Evolutionary conservation across 1,140 invertebrate genomes (phyloP).

Genomic region (Macrobrachium nipponense): DNA sequence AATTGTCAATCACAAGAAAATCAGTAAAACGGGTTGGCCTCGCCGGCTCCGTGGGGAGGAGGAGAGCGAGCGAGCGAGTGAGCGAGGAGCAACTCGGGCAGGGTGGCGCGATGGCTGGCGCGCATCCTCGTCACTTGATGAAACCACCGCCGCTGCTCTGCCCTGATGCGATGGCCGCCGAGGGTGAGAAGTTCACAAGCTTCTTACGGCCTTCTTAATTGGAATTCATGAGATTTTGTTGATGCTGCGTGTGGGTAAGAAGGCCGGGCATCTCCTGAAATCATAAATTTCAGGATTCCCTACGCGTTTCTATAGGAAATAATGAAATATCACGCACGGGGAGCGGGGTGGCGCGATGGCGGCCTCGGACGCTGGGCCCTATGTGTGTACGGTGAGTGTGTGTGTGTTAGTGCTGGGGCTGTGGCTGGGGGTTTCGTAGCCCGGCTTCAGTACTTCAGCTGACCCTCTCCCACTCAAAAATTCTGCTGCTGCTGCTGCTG

Average conservation of each 20-base stretch:
- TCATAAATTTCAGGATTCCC: conserved; percentile 2
- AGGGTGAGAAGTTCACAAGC: conserved; percentile 16
- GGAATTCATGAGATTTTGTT: conserved; percentile 40
- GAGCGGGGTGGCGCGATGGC: conserved; percentile 37
- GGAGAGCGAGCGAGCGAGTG: too few species aligned
- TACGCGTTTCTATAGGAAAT: not conserved
- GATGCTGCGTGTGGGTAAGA: conserved; percentile 31
- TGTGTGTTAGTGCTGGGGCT: too few species aligned
- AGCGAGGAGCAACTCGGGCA: too few species aligned
- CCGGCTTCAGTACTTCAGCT: conserved; percentile 42
- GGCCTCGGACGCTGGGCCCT: not conserved
- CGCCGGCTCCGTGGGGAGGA: not conserved
- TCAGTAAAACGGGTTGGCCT: conserved; percentile 32
- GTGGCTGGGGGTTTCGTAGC: conserved; percentile 22
- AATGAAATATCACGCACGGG: conserved; percentile 23
- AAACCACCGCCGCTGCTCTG: conserved; percentile 27
- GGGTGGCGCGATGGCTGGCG: conserved; percentile 22
- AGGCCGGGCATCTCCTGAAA: conserved; percentile 26
- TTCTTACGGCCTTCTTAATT: conserved; percentile 29
- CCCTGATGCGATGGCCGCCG: conserved; percentile 22
- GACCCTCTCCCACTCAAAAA: not conserved
- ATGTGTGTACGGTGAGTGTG: not conserved
- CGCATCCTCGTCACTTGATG: conserved; percentile 50
- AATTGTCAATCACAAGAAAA: conserved; percentile 54
- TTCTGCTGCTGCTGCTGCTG: too few species aligned